These are phyloP conservation scores for Calosoma granatense DNA, from an alignment of 1,140 invertebrate genomes.

Conservation along the genomic window DNA sequence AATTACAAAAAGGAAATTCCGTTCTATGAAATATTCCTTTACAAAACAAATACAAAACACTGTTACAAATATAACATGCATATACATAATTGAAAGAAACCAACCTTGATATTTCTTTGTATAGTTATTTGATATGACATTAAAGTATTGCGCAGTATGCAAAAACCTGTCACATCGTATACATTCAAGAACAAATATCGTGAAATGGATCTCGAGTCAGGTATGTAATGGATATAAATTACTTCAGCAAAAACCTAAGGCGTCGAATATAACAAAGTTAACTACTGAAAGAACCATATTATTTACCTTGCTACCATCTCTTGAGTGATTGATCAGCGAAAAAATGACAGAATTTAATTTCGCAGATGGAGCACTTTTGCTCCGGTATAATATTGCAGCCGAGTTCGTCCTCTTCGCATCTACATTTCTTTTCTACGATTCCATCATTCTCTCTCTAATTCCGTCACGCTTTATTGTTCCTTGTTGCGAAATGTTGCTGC, in stretches of 20 bases:
- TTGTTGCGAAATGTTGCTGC: neutral
- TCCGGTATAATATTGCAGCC: neutral
- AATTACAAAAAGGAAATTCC: too few relatives aligned
- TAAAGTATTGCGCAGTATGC: too few relatives aligned
- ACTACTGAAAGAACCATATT: conserved; percentile 2
- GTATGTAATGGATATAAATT: conserved; percentile 4
- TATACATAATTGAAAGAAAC: too few relatives aligned
- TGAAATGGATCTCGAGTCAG: neutral
- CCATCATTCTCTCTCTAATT: neutral
- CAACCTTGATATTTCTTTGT: too few relatives aligned
- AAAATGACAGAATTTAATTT: conserved; percentile 8
- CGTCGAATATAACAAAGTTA: neutral
- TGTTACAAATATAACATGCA: too few relatives aligned
- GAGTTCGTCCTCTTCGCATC: neutral
- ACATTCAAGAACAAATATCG: neutral
- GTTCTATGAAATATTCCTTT: too few relatives aligned
- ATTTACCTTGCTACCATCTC: neutral
- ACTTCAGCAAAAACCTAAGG: neutral
- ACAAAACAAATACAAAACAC: too few relatives aligned
- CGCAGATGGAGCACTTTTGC: conserved; percentile 8
- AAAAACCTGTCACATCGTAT: too few relatives aligned
- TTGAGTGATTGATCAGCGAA: conserved; percentile 7
- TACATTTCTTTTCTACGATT: neutral
- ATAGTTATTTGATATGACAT: too few relatives aligned
- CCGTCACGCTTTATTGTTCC: neutral